Evolutionary conservation across 2,888 invertebrate genomes (phyloP).

Genomic region (Tachina grossa): DNA sequence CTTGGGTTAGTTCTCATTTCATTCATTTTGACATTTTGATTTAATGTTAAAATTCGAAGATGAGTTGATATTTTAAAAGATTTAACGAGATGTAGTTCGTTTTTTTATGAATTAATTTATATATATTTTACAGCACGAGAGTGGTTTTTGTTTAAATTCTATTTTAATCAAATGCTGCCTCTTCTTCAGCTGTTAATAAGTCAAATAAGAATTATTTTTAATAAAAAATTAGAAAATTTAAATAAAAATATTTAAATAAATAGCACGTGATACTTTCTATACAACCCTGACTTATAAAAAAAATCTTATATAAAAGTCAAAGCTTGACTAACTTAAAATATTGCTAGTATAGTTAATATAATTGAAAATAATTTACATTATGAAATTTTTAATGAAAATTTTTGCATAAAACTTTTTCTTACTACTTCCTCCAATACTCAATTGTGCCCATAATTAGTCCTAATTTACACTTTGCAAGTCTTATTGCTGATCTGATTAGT

Average conservation of each 20-base stretch:
- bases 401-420: too few relatives aligned
- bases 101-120: slow-evolving; percentile 66
- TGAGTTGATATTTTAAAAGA: slow-evolving; percentile 35
- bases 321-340: too few relatives aligned
- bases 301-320: too few relatives aligned
- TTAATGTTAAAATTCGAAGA: slow-evolving; percentile 36
- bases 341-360: too few relatives aligned
- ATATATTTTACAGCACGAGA: slow-evolving; percentile 41
- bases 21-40: slow-evolving; percentile 43
- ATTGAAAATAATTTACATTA: too few relatives aligned
- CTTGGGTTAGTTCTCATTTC: slow-evolving; percentile 65
- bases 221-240: slow-evolving; percentile 21
- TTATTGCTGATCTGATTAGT: too few relatives aligned
- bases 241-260: background rate
- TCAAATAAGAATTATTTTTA: slow-evolving; percentile 53
- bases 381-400: too few relatives aligned
- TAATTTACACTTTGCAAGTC: too few relatives aligned
- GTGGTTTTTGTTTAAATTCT: slow-evolving; percentile 35
- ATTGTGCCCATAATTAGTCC: too few relatives aligned
- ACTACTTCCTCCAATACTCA: too few relatives aligned
- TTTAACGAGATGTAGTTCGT: slow-evolving; percentile 56
- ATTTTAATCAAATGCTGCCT: slow-evolving; percentile 76
- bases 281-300: background rate
- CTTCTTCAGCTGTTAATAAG: slow-evolving; percentile 78
- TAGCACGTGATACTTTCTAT: background rate